Conservation (phyloP, 2,888 invertebrate species). For the Rotaria sp. region DNA sequence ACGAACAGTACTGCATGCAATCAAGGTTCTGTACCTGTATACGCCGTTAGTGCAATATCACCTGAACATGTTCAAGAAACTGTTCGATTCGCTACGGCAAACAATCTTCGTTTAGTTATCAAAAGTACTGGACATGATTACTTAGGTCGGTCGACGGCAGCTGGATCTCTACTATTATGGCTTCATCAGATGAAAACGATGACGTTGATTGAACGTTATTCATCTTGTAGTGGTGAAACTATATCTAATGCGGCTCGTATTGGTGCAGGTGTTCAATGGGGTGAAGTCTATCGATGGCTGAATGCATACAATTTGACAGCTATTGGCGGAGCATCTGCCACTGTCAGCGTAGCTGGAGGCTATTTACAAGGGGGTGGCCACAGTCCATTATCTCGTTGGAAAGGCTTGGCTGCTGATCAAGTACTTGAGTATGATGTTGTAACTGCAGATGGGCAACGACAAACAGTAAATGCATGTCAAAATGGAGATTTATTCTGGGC, state of each 20-base stretch:
- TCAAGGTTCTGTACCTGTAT: not conserved
- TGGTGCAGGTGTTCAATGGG: constrained; percentile 39
- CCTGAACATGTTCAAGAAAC: not conserved
- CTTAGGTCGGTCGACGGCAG: constrained; percentile 41
- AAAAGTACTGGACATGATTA: constrained; percentile 40
- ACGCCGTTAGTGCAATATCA: not conserved
- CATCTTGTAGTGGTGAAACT: not conserved
- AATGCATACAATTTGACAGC: not conserved
- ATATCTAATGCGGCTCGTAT: constrained; percentile 35
- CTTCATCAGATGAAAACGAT: not conserved
- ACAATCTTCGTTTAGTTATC: not conserved
- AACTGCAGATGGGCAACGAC: constrained; percentile 41
- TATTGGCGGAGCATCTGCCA: constrained; percentile 45
- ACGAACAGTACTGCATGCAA: not conserved
- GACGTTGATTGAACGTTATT: not conserved
- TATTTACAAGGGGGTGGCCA: constrained; percentile 47
- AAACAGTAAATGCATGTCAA: not conserved
- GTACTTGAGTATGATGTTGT: constrained; percentile 44
- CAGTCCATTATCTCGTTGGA: constrained; percentile 44
- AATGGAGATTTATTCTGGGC: constrained; percentile 44
- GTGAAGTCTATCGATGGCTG: constrained; percentile 21
- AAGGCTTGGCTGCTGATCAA: constrained; percentile 46
- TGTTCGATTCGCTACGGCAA: not conserved
- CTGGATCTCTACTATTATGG: constrained; percentile 25
- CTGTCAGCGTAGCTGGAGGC: constrained; percentile 46